Evolutionary conservation across 2,888 invertebrate species (phyloP).

Genomic region (Byasa hedistus): DNA sequence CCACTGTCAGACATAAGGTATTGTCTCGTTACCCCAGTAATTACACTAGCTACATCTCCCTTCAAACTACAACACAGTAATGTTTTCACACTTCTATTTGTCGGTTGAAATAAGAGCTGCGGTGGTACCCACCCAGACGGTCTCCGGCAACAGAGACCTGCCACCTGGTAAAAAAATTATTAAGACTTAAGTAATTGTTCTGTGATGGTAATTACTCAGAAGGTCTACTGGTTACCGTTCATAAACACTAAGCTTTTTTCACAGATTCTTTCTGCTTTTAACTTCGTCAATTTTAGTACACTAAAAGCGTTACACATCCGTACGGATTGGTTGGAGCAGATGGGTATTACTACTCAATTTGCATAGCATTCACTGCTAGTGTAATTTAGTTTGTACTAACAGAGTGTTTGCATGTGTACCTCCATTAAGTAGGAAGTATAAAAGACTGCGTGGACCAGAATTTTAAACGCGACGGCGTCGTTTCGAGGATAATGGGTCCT

Average conservation of each 20-base stretch:
- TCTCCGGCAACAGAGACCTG: too few species aligned
- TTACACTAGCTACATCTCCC: too few species aligned
- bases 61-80: too few species aligned
- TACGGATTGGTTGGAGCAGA: conserved; percentile 35
- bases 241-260: neutral
- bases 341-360: conserved; percentile 52
- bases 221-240: too few species aligned
- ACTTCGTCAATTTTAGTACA: conserved; percentile 12
- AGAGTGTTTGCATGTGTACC: conserved; percentile 24
- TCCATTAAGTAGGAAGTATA: conserved; percentile 16
- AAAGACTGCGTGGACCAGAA: conserved; percentile 15
- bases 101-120: too few species aligned
- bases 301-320: conserved; percentile 7
- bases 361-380: conserved; percentile 44
- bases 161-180: too few species aligned
- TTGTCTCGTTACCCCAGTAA: too few species aligned
- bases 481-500: conserved; percentile 1
- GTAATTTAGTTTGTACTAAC: conserved; percentile 23
- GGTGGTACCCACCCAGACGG: too few species aligned
- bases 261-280: neutral
- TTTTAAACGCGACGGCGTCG: conserved; percentile 17
- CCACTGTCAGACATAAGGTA: too few species aligned
- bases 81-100: too few species aligned
- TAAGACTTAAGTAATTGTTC: too few species aligned
- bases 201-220: too few species aligned